A percentile compares a stretch with the other conserved stretches of the same genome.
These are phyloP conservation scores for Agelastica alni DNA, from an alignment of 2,888 invertebrate species.

Conservation along the genomic window DNA sequence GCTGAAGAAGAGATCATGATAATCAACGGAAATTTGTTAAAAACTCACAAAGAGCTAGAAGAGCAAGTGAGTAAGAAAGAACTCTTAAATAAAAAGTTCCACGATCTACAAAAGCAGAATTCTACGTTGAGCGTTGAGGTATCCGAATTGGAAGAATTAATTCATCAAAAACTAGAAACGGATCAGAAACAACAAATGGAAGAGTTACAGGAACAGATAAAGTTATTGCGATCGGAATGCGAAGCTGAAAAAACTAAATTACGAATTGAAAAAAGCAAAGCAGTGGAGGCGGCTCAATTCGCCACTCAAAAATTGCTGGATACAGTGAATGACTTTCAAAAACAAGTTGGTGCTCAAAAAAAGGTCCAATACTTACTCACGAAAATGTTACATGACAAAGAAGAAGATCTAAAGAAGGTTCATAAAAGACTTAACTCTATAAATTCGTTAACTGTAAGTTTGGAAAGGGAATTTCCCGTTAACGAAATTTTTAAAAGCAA, in stretches of 20 bases:
- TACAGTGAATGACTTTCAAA: slow-evolving; percentile 50
- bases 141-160: slow-evolving; percentile 36
- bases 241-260: slow-evolving; percentile 37
- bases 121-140: slow-evolving; percentile 35
- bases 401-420: slow-evolving; percentile 39
- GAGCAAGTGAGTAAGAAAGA: slow-evolving; percentile 37
- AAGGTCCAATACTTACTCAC: slow-evolving; percentile 47
- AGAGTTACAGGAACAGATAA: slow-evolving; percentile 34
- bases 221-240: slow-evolving; percentile 37
- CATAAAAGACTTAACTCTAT: slow-evolving; percentile 26
- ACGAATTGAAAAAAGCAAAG: slow-evolving; percentile 46
- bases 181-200: slow-evolving; percentile 2
- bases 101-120: slow-evolving; percentile 39
- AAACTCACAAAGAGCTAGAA: slow-evolving; percentile 36
- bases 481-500: slow-evolving; percentile 33
- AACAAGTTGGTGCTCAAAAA: slow-evolving; percentile 47
- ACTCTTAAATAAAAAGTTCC: slow-evolving; percentile 32
- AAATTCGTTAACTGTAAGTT: slow-evolving; percentile 28
- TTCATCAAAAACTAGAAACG: slow-evolving; percentile 29
- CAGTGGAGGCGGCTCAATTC: slow-evolving; percentile 49
- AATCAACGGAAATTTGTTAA: slow-evolving; percentile 34
- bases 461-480: slow-evolving; percentile 23
- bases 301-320: slow-evolving; percentile 50
- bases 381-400: slow-evolving; percentile 48
- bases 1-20: slow-evolving; percentile 36